Percentiles rank a stretch among this genome's conserved stretches.
These are phyloP conservation scores for Epizoanthus rinbou DNA, from an alignment of 92 coral and sea anemone species.

Conservation along the genomic window DNA sequence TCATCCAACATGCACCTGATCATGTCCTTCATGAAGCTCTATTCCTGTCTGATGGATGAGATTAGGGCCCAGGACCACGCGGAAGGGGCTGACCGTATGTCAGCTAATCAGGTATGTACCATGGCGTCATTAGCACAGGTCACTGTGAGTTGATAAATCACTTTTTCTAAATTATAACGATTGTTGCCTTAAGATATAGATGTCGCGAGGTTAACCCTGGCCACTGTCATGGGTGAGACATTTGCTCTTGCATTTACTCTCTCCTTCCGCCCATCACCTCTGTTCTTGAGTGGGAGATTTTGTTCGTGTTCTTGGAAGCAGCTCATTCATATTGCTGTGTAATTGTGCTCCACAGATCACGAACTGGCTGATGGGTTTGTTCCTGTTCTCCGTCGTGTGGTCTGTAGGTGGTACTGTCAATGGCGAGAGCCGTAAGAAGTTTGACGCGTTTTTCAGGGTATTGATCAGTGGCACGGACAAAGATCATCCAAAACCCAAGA, in stretches of 20 bases:
- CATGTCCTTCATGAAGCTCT: slow-evolving; percentile 86
- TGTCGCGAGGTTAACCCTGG: no score
- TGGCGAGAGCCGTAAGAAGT: slow-evolving; percentile 95
- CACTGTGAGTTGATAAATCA: background rate
- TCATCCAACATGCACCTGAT: slow-evolving; percentile 94
- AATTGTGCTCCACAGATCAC: slow-evolving; percentile 62
- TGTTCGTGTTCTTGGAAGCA: no score
- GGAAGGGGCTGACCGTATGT: slow-evolving; percentile 95
- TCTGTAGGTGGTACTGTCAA: slow-evolving; percentile 87
- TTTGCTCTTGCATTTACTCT: no score
- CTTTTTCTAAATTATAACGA: background rate
- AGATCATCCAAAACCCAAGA: slow-evolving; percentile 96
- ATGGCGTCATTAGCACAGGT: background rate
- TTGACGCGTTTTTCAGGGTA: slow-evolving; percentile 90
- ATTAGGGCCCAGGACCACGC: slow-evolving; percentile 94
- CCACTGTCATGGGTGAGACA: no score
- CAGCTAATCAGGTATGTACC: slow-evolving; percentile 76
- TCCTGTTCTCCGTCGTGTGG: slow-evolving; percentile 95
- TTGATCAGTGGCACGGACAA: slow-evolving; percentile 97
- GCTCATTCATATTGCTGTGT: background rate
- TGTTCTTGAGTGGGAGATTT: no score
- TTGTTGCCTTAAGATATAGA: no score
- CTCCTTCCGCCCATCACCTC: no score
- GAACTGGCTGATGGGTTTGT: slow-evolving; percentile 89
- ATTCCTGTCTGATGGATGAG: slow-evolving; percentile 92